phyloP scores from a whole-genome alignment of 2,113 vertebrate genomes.

The Gobius niger region DNA sequence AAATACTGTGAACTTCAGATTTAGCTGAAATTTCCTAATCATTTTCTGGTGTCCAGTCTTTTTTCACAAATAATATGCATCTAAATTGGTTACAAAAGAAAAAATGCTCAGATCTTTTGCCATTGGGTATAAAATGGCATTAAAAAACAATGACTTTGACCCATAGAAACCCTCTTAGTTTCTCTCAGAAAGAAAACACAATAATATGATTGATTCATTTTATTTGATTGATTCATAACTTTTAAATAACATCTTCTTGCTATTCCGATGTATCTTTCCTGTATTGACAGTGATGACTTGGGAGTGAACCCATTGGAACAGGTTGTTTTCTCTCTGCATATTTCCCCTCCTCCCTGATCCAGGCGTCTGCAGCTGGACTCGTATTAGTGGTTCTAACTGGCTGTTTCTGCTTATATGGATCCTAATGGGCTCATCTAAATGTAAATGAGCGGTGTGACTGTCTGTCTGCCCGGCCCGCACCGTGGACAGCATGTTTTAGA shows the following conservation, averaged over 20 bases:
- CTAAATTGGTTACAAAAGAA: too few species aligned
- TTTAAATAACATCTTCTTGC: background rate
- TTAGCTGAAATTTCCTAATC: too few species aligned
- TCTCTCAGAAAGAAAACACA: too few species aligned
- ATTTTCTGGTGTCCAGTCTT: too few species aligned
- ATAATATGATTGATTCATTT: background rate
- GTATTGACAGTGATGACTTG: background rate
- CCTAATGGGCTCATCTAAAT: slow-evolving; percentile 71
- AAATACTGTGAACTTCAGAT: too few species aligned
- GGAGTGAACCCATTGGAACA: background rate
- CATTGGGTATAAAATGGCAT: too few species aligned
- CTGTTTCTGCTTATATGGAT: slow-evolving; percentile 35
- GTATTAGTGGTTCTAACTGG: slow-evolving; percentile 19
- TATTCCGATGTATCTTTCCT: background rate
- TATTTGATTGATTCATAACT: background rate
- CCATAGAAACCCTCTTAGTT: too few species aligned
- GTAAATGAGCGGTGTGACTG: slow-evolving; percentile 57
- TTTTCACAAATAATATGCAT: too few species aligned
- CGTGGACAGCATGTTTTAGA: slow-evolving; percentile 22
- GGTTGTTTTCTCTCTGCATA: slow-evolving; percentile 7
- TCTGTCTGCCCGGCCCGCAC: slow-evolving; percentile 1
- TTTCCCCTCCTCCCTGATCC: background rate
- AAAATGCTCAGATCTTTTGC: too few species aligned
- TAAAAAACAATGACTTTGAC: too few species aligned
- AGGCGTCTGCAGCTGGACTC: slow-evolving; percentile 10